These are phyloP conservation scores for Heliothis subflexa DNA, from an alignment of 1,140 invertebrate genomes.

Conservation along the genomic window DNA sequence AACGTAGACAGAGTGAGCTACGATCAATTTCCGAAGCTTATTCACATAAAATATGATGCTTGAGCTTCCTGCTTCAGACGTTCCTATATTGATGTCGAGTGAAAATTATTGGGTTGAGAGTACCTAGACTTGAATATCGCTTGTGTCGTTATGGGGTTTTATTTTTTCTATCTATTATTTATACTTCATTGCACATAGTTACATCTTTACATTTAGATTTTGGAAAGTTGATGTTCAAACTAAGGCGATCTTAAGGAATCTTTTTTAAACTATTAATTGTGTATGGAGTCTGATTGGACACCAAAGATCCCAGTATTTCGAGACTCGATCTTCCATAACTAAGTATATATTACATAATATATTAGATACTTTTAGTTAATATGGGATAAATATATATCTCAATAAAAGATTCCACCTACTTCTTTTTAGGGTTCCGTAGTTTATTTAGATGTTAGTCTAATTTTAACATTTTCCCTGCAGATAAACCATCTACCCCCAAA, in stretches of 20 bases:
- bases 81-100: not conserved
- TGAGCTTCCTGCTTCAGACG: not conserved
- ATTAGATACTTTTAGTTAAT: too few species aligned
- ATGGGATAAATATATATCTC: too few species aligned
- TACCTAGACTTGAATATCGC: not conserved
- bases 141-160: not conserved
- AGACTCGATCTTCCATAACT: too few species aligned
- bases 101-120: not conserved
- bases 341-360: too few species aligned
- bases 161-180: not conserved
- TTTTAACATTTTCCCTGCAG: slow-evolving; percentile 55
- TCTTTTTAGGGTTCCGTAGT: too few species aligned
- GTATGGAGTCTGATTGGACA: too few species aligned
- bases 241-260: too few species aligned
- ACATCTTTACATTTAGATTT: not conserved
- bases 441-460: not conserved
- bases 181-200: not conserved
- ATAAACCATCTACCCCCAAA: slow-evolving; percentile 86
- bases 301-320: too few species aligned
- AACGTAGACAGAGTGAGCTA: not conserved
- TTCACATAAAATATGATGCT: slow-evolving; percentile 3
- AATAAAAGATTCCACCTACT: too few species aligned
- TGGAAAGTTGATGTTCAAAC: too few species aligned
- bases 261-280: too few species aligned
- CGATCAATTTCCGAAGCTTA: slow-evolving; percentile 6